Percentiles rank a stretch among this genome's conserved stretches.
These are phyloP conservation scores for Andinoacara biseriatus DNA, from an alignment of 2,113 vertebrate genomes.

Conservation along the genomic window DNA sequence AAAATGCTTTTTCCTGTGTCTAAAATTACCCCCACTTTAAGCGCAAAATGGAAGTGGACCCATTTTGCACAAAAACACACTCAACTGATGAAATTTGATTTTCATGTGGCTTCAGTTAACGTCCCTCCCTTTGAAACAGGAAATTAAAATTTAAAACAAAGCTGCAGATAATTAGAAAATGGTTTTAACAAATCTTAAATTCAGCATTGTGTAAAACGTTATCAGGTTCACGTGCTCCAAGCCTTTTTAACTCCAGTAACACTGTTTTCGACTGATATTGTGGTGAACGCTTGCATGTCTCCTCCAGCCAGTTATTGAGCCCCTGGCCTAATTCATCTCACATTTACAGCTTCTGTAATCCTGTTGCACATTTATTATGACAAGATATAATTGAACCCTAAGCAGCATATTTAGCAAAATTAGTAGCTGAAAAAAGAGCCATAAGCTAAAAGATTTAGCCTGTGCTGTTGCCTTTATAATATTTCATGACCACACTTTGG, in stretches of 20 bases:
- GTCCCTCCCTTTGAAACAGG: neutral
- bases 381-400: neutral
- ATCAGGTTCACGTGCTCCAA: neutral
- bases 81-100: neutral
- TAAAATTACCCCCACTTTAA: slow-evolving; percentile 8
- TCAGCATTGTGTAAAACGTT: neutral
- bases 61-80: slow-evolving; percentile 8
- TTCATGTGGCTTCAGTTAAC: slow-evolving; percentile 8
- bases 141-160: slow-evolving; percentile 42
- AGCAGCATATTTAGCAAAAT: neutral
- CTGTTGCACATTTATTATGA: neutral
- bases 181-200: neutral
- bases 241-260: neutral
- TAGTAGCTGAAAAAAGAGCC: neutral
- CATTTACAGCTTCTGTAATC: neutral
- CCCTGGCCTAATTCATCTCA: neutral
- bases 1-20: slow-evolving; percentile 12
- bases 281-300: neutral
- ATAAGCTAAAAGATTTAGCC: neutral
- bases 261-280: neutral
- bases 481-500: slow-evolving; percentile 1
- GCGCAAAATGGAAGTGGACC: neutral
- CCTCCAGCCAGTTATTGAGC: neutral
- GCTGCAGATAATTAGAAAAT: slow-evolving; percentile 23
- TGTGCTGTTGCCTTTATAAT: neutral